These are phyloP conservation scores for Drosophila gaucha DNA, from an alignment of 2,888 invertebrate genomes.

Conservation along the genomic window DNA sequence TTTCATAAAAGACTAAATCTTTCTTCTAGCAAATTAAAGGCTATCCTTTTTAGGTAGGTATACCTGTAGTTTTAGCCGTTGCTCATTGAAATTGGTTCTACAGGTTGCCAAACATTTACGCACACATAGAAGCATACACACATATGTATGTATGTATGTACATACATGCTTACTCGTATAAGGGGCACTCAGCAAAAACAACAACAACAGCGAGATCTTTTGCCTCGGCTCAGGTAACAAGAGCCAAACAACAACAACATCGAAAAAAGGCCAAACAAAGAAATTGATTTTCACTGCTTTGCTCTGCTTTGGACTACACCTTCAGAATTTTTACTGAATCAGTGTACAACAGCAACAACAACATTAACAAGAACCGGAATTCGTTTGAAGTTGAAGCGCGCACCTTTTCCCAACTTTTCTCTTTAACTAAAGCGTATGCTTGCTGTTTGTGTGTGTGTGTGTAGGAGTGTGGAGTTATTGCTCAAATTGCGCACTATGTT, in stretches of 20 bases:
- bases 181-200: slow-evolving; percentile 23
- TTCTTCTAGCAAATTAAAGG: too few relatives aligned
- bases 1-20: not conserved
- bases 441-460: slow-evolving; percentile 15
- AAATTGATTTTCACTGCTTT: slow-evolving; percentile 75
- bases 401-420: slow-evolving; percentile 52
- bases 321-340: slow-evolving; percentile 69
- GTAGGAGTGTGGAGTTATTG: slow-evolving; percentile 13
- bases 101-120: slow-evolving; percentile 47
- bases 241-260: slow-evolving; percentile 30
- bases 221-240: slow-evolving; percentile 49
- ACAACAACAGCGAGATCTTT: slow-evolving; percentile 29
- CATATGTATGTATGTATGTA: too few relatives aligned
- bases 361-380: slow-evolving; percentile 68
- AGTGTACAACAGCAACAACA: slow-evolving; percentile 45
- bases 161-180: slow-evolving; percentile 15
- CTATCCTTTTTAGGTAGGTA: slow-evolving; percentile 25
- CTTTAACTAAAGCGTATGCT: slow-evolving; percentile 8
- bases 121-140: not conserved
- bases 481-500: not conserved
- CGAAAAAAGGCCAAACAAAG: slow-evolving; percentile 63
- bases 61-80: slow-evolving; percentile 33
- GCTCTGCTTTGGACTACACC: slow-evolving; percentile 40
- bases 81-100: slow-evolving; percentile 72
- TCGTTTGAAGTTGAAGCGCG: slow-evolving; percentile 67